A percentile compares a stretch with the other conserved stretches of the same genome.
Evolutionary conservation across 2,797 vertebrate genomes (phyloP).

Genomic region (Enteromius viviparus): DNA sequence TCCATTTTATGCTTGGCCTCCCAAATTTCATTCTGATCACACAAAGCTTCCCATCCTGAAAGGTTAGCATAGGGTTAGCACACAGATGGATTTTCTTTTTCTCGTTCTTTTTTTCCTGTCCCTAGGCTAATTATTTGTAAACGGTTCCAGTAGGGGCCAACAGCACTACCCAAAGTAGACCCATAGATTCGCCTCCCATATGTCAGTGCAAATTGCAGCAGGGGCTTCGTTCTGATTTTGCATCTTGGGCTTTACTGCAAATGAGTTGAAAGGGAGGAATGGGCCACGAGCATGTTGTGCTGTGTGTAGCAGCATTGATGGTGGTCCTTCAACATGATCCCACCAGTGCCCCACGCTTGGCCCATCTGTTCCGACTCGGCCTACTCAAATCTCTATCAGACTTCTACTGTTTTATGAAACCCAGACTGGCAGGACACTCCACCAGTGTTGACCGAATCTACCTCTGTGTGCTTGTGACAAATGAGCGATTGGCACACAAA

Average conservation of each 20-base stretch:
- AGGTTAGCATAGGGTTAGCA: conserved; percentile 72
- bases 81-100: conserved; percentile 75
- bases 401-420: conserved; percentile 70
- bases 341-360: conserved; percentile 64
- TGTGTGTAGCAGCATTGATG: conserved; percentile 76
- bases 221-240: conserved; percentile 73
- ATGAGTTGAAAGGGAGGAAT: conserved; percentile 73
- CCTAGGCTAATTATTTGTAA: conserved; percentile 78
- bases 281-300: conserved; percentile 72
- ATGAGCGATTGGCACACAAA: conserved; percentile 36
- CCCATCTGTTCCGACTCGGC: conserved; percentile 82
- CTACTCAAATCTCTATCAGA: conserved; percentile 70
- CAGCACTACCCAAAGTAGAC: conserved; percentile 66
- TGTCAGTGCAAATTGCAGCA: conserved; percentile 77
- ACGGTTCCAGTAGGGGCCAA: conserved; percentile 77
- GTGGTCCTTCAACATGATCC: conserved; percentile 74
- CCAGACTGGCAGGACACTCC: conserved; percentile 58
- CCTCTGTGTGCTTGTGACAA: conserved; percentile 40
- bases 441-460: conserved; percentile 41
- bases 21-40: conserved; percentile 68
- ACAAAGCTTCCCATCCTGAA: conserved; percentile 65
- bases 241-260: conserved; percentile 70
- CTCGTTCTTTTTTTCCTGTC: conserved; percentile 49
- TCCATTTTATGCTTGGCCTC: conserved; percentile 63
- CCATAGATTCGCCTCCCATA: conserved; percentile 70